Evolutionary conservation across 2,797 vertebrate genomes (phyloP).

Genomic region (Syngnathus acus): DNA sequence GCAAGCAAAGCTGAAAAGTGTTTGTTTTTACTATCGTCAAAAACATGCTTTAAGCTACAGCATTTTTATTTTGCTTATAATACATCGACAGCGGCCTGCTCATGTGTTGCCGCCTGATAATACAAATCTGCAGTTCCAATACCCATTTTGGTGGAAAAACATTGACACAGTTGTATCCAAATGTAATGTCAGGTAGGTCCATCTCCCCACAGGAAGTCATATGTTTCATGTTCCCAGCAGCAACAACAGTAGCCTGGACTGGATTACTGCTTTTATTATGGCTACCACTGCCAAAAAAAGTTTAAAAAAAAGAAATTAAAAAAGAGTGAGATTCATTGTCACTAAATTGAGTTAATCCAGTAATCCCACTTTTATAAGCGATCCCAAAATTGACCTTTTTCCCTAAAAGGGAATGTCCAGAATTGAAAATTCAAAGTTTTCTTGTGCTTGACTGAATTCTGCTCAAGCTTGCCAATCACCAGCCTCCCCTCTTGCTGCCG

Average conservation of each 20-base stretch:
- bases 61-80: neutral
- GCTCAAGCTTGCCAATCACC: slow-evolving; percentile 26
- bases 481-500: slow-evolving; percentile 27
- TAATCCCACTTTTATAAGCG: neutral
- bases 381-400: neutral
- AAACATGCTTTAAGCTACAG: neutral
- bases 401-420: slow-evolving; percentile 38
- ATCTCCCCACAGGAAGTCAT: slow-evolving; percentile 21
- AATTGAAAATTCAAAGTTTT: slow-evolving; percentile 24
- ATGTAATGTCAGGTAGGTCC: slow-evolving; percentile 15
- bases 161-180: slow-evolving; percentile 21
- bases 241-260: slow-evolving; percentile 24
- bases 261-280: slow-evolving; percentile 17
- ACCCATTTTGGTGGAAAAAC: slow-evolving; percentile 22
- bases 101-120: slow-evolving; percentile 3
- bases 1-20: neutral
- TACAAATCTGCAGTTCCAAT: slow-evolving; percentile 7
- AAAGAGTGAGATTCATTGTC: neutral
- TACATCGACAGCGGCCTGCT: neutral
- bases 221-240: slow-evolving; percentile 33
- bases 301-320: slow-evolving; percentile 7
- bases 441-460: slow-evolving; percentile 30
- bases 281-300: slow-evolving; percentile 2
- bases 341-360: neutral
- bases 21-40: neutral